Evolutionary conservation across 2,888 invertebrate genomes (phyloP).

Genomic region (Entomobrya multifasciata): DNA sequence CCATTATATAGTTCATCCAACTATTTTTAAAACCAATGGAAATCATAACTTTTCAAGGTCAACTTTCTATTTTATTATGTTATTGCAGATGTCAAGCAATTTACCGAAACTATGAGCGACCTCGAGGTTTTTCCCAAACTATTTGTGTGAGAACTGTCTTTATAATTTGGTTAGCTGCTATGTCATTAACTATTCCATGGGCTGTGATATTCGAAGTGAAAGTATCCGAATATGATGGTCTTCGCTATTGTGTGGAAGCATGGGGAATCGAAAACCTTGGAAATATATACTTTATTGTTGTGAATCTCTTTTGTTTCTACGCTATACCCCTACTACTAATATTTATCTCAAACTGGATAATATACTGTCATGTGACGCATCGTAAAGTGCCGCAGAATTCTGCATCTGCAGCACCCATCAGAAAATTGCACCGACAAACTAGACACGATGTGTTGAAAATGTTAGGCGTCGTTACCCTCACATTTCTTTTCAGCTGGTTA

Average conservation of each 20-base stretch:
- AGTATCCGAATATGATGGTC: constrained; percentile 78
- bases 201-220: constrained; percentile 81
- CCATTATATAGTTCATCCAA: too few relatives aligned
- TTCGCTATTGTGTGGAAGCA: constrained; percentile 88
- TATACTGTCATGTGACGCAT: constrained; percentile 94
- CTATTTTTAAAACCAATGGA: too few relatives aligned
- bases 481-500: constrained; percentile 96
- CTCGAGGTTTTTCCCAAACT: too few relatives aligned
- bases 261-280: constrained; percentile 93
- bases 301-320: constrained; percentile 94
- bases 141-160: constrained; percentile 53
- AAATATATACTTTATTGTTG: constrained; percentile 92
- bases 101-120: too few relatives aligned
- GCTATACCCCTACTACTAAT: constrained; percentile 94
- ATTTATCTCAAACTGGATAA: constrained; percentile 93
- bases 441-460: constrained; percentile 97
- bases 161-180: constrained; percentile 81
- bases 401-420: constrained; percentile 80
- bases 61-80: too few relatives aligned
- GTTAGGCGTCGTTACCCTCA: constrained; percentile 93
- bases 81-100: too few relatives aligned
- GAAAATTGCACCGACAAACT: constrained; percentile 91
- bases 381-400: constrained; percentile 89
- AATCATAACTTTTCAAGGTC: too few relatives aligned
- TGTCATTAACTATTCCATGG: constrained; percentile 81